Evolutionary conservation across 2,888 invertebrate species (phyloP).

Genomic region (Nudaria mundana): DNA sequence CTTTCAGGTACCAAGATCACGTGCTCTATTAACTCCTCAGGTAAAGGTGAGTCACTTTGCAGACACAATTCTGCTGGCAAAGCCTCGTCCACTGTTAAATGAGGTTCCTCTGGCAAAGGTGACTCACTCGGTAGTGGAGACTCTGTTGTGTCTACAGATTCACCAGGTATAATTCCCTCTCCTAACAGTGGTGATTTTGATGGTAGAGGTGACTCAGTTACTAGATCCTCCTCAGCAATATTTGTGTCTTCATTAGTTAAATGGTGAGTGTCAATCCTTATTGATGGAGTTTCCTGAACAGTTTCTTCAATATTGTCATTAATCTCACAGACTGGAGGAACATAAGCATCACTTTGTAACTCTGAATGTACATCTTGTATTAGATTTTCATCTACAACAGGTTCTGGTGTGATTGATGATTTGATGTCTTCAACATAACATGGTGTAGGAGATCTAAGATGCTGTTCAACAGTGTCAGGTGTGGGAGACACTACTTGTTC

Average conservation of each 20-base stretch:
- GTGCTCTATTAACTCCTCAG: constrained; percentile 27
- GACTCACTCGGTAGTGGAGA: constrained; percentile 32
- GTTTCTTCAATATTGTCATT: constrained; percentile 20
- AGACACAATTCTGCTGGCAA: constrained; percentile 25
- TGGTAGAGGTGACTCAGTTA: constrained; percentile 20
- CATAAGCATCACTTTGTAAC: background rate
- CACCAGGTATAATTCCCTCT: constrained; percentile 22
- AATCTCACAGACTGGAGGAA: constrained; percentile 12
- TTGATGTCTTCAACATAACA: constrained; percentile 17
- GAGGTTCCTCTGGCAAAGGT: constrained; percentile 33
- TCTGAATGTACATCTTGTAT: background rate
- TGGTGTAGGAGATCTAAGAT: constrained; percentile 24
- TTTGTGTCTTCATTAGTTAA: constrained; percentile 15
- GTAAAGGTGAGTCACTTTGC: constrained; percentile 30
- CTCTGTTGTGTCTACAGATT: constrained; percentile 30
- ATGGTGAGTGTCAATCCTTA: constrained; percentile 27
- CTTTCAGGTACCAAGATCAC: constrained; percentile 25
- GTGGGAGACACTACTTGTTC: constrained; percentile 28
- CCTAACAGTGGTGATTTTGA: constrained; percentile 26
- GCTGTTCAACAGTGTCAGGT: constrained; percentile 27
- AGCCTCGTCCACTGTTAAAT: constrained; percentile 27
- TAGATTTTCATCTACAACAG: constrained; percentile 2
- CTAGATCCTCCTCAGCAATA: constrained; percentile 11
- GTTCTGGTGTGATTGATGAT: constrained; percentile 36
- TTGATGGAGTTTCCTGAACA: constrained; percentile 21